Evolutionary conservation across 2,888 invertebrate species (phyloP), one percentile per base, ranked within the genome.

Genomic region (Drosophila rubida): DNA sequence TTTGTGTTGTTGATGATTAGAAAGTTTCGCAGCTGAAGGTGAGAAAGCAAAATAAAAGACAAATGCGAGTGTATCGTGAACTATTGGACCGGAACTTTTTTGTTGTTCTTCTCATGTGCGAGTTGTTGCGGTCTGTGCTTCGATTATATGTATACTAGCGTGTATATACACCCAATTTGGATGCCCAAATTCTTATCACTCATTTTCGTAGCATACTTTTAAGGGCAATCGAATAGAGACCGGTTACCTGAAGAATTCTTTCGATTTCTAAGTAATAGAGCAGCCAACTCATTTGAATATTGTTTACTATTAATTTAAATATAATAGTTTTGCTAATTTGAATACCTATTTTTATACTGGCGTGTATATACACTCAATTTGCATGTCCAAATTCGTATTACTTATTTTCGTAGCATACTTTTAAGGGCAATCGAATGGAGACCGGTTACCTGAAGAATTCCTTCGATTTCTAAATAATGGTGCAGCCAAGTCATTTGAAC

Each of bases 11-110:
- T 49, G 57, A 63, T 69, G 78, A 77, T 76, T 73, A 73, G 78
- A 87, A 69, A 69, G 87, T 82, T 75, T 66, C 70, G 57, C 55
- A 73, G 66, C 73, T 61, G 82, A 87, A 87, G 83, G 88, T 81
- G 80, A 71, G 67, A 55, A 66, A 83, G 44, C 37, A 57, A 59
- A 72, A 77, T 76, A 49, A 48, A 51, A 58, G 51, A 77, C 30
- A 76, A 64, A 58, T 72, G 58, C 51, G 55, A 49, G 48, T 72
- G 35, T 53, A 65, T 76, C n/a, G 58, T 57, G 63, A 72, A 65
- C 50, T 58, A 71, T 70, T 16, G 13, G 22, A 55, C 37, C 50
- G 55, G 9, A 60, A 60, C 72, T 59, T 76, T 72, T 71, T 61
- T 60, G 50, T 42, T 51, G 25, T 50, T 45, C 23, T 30, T 23